A percentile compares a stretch with the other conserved stretches of the same genome.
Conservation (phyloP, 2,888 invertebrate genomes). For the Pheosia gnoma region DNA sequence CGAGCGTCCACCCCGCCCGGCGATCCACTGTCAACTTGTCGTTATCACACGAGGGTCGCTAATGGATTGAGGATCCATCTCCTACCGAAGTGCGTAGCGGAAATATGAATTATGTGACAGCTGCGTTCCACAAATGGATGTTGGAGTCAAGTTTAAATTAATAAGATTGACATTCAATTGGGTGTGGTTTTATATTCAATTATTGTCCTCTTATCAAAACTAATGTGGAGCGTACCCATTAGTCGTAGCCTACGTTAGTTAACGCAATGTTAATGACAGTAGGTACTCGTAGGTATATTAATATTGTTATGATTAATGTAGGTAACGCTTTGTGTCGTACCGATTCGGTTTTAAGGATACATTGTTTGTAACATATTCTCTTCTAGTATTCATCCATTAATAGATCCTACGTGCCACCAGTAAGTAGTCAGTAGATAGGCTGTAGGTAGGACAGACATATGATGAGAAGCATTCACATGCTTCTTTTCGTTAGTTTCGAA, state of each 20-base stretch:
- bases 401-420: too few species aligned
- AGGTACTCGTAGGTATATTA: not conserved
- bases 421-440: not conserved
- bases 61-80: constrained; percentile 74
- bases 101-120: constrained; percentile 66
- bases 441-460: not conserved
- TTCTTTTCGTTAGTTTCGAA: constrained; percentile 28
- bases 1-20: constrained; percentile 54
- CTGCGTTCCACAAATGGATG: constrained; percentile 41
- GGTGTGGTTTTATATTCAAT: not conserved
- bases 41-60: constrained; percentile 74
- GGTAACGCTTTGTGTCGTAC: too few species aligned
- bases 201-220: not conserved
- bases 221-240: too few species aligned
- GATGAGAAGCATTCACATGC: too few species aligned
- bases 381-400: too few species aligned
- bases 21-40: constrained; percentile 61
- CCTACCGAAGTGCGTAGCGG: constrained; percentile 71
- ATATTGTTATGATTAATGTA: too few species aligned
- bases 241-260: not conserved
- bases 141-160: constrained; percentile 23
- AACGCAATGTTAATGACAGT: not conserved
- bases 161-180: constrained; percentile 11
- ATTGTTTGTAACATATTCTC: too few species aligned
- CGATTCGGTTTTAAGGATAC: too few species aligned